Evolutionary conservation across 2,113 vertebrate genomes (phyloP).

Genomic region (Antidorcas marsupialis): DNA sequence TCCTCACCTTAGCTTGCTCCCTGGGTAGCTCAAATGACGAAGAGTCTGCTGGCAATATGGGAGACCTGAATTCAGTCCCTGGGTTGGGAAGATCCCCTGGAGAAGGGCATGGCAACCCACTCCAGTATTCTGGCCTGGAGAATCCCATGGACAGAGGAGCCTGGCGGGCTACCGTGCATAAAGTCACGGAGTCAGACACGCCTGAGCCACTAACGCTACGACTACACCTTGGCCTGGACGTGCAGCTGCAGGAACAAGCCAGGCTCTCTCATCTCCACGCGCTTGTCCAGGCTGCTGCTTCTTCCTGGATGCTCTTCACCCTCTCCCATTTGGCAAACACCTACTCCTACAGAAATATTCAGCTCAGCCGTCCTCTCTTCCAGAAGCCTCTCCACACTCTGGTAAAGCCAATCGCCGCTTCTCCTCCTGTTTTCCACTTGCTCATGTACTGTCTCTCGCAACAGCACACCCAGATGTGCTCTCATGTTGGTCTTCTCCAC

Average conservation of each 20-base stretch:
- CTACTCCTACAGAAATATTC: neutral
- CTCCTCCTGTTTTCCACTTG: neutral
- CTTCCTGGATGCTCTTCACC: no score
- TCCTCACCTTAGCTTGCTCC: neutral
- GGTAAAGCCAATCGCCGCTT: neutral
- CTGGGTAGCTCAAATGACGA: neutral
- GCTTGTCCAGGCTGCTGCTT: neutral
- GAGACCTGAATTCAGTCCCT: neutral
- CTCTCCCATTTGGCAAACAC: neutral
- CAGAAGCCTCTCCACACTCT: neutral
- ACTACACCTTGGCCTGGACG: rapidly evolving
- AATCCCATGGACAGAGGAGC: neutral
- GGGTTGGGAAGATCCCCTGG: neutral
- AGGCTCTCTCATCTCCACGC: neutral
- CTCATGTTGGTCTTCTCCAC: neutral
- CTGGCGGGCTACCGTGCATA: rapidly evolving
- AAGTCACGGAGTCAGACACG: neutral
- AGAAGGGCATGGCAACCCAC: neutral
- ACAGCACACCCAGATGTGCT: rapidly evolving
- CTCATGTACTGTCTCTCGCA: neutral
- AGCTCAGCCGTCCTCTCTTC: neutral
- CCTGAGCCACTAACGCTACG: rapidly evolving
- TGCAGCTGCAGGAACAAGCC: neutral
- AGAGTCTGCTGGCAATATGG: neutral
- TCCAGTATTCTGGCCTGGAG: neutral